These are phyloP conservation scores for Scortum barcoo DNA, from an alignment of 2,113 vertebrate species.

Conservation along the genomic window DNA sequence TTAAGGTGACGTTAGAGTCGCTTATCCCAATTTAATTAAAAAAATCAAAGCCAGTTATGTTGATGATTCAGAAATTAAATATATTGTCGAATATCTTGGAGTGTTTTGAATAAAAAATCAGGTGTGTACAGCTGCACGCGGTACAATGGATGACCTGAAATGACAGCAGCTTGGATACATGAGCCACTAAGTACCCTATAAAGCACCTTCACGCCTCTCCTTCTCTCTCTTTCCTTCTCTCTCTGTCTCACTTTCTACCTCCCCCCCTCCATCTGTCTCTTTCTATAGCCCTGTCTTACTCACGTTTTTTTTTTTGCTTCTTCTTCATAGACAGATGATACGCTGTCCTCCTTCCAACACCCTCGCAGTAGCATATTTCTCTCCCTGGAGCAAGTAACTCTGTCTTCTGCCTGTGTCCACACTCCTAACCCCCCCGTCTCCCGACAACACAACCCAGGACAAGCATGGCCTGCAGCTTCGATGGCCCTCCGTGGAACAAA, in stretches of 20 bases:
- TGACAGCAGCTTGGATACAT: conserved; percentile 76
- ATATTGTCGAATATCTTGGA: not conserved
- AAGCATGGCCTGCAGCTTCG: conserved; percentile 76
- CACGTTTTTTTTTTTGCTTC: conserved; percentile 26
- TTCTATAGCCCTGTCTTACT: conserved; percentile 67
- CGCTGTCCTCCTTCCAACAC: conserved; percentile 73
- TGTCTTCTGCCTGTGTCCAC: conserved; percentile 75
- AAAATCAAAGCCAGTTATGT: conserved; percentile 21
- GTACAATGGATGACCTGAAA: conserved; percentile 75
- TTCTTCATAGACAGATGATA: conserved; percentile 77
- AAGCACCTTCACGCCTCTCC: conserved; percentile 76
- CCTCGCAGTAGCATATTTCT: conserved; percentile 72
- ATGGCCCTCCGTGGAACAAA: conserved; percentile 78
- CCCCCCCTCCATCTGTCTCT: conserved; percentile 68
- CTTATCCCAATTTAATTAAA: conserved; percentile 25
- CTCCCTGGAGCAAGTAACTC: conserved; percentile 82
- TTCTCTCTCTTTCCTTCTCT: conserved; percentile 51
- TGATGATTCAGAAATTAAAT: conserved; percentile 7
- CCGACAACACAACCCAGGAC: conserved; percentile 69
- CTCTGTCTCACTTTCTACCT: conserved; percentile 65
- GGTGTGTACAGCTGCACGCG: conserved; percentile 48
- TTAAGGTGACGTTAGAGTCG: conserved; percentile 7
- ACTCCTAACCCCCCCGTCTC: conserved; percentile 40
- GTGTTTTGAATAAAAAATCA: conserved; percentile 42
- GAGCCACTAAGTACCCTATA: conserved; percentile 77